A percentile compares a stretch with the other conserved stretches of the same genome.
phyloP scores from a whole-genome alignment of 2,888 invertebrate species.

The Chloroclystis v-ata region DNA sequence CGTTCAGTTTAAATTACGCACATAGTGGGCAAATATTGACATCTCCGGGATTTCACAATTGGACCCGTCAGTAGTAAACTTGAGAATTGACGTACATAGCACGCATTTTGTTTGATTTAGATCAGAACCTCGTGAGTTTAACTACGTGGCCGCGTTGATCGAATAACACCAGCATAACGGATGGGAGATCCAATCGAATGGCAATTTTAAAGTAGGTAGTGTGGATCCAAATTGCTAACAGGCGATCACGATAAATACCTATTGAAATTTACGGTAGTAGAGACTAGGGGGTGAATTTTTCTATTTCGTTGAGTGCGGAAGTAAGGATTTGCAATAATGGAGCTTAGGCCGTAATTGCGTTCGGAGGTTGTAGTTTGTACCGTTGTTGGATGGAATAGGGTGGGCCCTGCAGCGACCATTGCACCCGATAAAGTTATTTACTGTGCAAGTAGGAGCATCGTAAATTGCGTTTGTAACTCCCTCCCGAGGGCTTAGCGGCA shows the following conservation, averaged over 20 bases:
- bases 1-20: slow-evolving; percentile 9
- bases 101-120: not conserved
- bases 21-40: slow-evolving; percentile 19
- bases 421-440: slow-evolving; percentile 62
- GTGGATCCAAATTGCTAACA: not conserved
- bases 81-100: not conserved
- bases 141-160: not conserved
- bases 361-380: not conserved
- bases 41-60: slow-evolving; percentile 10
- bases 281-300: not conserved
- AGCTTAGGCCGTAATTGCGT: slow-evolving; percentile 2
- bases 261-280: slow-evolving; percentile 5
- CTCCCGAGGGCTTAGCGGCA: slow-evolving; percentile 46
- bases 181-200: not conserved
- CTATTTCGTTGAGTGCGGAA: slow-evolving; percentile 11
- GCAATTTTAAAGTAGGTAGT: not conserved
- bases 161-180: not conserved
- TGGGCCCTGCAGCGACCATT: slow-evolving; percentile 36
- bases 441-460: slow-evolving; percentile 49
- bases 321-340: slow-evolving; percentile 10
- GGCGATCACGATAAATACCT: not conserved
- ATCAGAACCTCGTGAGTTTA: slow-evolving; percentile 1
- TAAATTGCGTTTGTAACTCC: slow-evolving; percentile 67
- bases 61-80: slow-evolving; percentile 1
- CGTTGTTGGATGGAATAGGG: slow-evolving; percentile 8